Conservation (phyloP, 2,888 invertebrate species). For the Rhorus exstirpatorius region DNA sequence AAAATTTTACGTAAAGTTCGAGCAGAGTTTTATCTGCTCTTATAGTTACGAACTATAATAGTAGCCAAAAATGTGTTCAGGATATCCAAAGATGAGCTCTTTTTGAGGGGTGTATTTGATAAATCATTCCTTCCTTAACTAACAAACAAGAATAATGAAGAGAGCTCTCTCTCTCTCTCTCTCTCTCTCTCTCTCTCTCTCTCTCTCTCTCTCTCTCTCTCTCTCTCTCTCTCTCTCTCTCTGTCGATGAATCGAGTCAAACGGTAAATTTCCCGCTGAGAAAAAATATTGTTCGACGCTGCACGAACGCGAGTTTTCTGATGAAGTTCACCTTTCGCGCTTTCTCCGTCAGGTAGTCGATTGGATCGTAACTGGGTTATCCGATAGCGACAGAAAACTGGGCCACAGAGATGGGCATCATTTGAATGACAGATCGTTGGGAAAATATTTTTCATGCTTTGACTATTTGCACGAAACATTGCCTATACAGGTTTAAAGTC, state of each 20-base stretch:
- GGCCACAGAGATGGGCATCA: neutral
- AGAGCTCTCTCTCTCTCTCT: neutral
- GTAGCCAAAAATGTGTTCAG: constrained; percentile 21
- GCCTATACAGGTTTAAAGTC: no score
- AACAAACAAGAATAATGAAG: constrained; percentile 28
- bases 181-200: neutral
- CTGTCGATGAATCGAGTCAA: constrained; percentile 23
- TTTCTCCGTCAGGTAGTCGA: constrained; percentile 38
- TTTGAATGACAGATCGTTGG: constrained; percentile 15
- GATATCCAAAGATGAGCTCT: neutral
- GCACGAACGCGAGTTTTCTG: constrained; percentile 4
- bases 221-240: neutral
- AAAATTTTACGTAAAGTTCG: no score
- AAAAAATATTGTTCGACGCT: constrained; percentile 16
- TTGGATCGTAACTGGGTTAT: neutral
- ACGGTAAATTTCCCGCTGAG: constrained; percentile 38
- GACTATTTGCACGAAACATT: neutral
- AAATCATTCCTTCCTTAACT: constrained; percentile 14
- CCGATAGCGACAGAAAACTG: neutral
- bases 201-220: neutral
- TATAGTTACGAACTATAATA: neutral
- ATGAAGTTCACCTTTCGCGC: constrained; percentile 10
- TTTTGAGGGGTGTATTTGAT: constrained; percentile 7
- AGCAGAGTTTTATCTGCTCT: neutral
- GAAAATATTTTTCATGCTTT: neutral